phyloP scores from a whole-genome alignment of 2,797 vertebrate species.

The Chloroceryle amazona region DNA sequence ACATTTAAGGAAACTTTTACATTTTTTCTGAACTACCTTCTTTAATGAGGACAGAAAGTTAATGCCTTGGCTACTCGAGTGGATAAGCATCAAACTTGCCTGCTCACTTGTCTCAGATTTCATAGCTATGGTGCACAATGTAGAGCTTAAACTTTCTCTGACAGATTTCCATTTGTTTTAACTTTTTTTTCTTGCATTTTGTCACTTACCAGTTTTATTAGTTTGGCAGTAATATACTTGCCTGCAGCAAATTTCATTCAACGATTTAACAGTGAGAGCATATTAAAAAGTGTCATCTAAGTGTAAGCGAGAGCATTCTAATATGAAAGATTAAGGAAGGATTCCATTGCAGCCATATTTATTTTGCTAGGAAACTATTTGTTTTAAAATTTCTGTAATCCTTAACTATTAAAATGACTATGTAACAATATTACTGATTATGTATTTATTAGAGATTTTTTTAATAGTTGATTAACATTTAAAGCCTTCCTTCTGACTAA shows the following conservation, averaged over 20 bases:
- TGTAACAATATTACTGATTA: background rate
- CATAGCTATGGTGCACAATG: background rate
- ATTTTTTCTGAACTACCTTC: background rate
- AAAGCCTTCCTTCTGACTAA: background rate
- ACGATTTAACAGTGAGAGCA: background rate
- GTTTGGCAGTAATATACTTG: constrained; percentile 6
- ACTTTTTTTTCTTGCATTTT: constrained; percentile 10
- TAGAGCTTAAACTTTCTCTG: background rate
- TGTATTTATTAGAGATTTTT: background rate
- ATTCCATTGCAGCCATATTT: background rate
- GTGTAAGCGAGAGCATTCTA: constrained; percentile 5
- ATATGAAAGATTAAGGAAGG: background rate
- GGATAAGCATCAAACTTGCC: background rate
- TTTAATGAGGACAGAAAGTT: constrained; percentile 5
- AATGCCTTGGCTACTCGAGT: background rate
- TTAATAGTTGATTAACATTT: background rate
- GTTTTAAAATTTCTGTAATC: background rate
- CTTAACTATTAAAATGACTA: constrained; percentile 1
- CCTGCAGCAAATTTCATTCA: constrained; percentile 37
- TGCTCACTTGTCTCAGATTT: background rate
- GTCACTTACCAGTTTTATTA: constrained; percentile 10
- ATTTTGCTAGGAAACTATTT: constrained; percentile 18
- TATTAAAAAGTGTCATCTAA: constrained; percentile 3
- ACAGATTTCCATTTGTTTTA: constrained; percentile 27
- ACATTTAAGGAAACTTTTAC: background rate